phyloP scores from a whole-genome alignment of 2,113 vertebrate species.

The Pantherophis guttatus region DNA sequence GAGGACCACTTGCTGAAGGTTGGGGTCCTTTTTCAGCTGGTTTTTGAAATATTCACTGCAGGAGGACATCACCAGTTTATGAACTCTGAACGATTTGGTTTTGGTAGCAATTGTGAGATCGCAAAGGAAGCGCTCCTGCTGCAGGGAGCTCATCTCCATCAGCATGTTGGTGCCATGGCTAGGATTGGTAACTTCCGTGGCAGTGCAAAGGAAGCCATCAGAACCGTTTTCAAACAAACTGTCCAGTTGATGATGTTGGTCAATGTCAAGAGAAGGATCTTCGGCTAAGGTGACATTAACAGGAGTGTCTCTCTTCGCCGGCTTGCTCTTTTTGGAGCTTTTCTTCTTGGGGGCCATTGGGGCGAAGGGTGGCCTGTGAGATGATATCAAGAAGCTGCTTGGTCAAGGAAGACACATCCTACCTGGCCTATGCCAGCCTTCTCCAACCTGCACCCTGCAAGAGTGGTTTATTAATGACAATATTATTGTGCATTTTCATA shows the following conservation, averaged over 20 bases:
- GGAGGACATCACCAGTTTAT: conserved; percentile 79
- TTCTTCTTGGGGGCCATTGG: conserved; percentile 82
- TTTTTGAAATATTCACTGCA: conserved; percentile 77
- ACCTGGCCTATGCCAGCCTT: neutral
- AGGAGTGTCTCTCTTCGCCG: conserved; percentile 60
- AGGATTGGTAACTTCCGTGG: conserved; percentile 68
- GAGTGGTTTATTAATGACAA: neutral
- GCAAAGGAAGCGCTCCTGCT: conserved; percentile 78
- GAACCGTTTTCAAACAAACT: conserved; percentile 68
- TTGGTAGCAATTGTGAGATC: conserved; percentile 80
- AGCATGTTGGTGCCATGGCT: conserved; percentile 73
- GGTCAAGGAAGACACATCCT: neutral
- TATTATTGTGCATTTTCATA: neutral
- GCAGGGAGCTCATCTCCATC: conserved; percentile 80
- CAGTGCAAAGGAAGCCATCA: conserved; percentile 60
- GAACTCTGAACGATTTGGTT: conserved; percentile 80
- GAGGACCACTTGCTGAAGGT: conserved; percentile 76
- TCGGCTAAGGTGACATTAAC: conserved; percentile 22
- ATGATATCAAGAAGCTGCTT: neutral
- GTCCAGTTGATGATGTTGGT: conserved; percentile 74
- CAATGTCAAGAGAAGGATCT: conserved; percentile 74
- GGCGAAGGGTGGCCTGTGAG: neutral
- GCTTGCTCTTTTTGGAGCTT: conserved; percentile 53
- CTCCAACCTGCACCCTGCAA: neutral
- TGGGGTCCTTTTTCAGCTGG: conserved; percentile 77